phyloP scores from a whole-genome alignment of 2,113 vertebrate genomes.

The Acrocephalus arundinaceus region DNA sequence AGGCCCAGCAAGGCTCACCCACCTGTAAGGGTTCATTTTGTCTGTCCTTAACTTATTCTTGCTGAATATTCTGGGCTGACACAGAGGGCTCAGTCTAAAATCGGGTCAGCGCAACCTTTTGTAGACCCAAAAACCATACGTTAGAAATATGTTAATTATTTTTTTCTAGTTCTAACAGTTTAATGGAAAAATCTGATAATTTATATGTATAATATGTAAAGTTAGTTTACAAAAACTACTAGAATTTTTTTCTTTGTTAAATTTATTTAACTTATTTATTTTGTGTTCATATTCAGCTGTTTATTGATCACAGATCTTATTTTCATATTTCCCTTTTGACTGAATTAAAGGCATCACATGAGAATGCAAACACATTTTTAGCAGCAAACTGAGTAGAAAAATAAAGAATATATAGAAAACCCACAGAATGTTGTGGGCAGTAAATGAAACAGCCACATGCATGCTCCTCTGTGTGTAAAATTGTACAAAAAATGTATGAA shows the following conservation, averaged over 20 bases:
- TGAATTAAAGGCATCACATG: conserved; percentile 46
- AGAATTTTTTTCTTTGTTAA: conserved; percentile 55
- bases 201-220: conserved; percentile 81
- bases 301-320: conserved; percentile 63
- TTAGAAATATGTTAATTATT: conserved; percentile 71
- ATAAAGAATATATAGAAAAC: neutral
- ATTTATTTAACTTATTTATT: conserved; percentile 83
- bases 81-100: conserved; percentile 59
- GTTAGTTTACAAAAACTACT: conserved; percentile 70
- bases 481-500: neutral
- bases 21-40: conserved; percentile 1
- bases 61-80: conserved; percentile 43
- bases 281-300: conserved; percentile 69
- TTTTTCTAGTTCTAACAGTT: conserved; percentile 63
- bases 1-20: conserved; percentile 44
- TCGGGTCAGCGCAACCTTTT: neutral
- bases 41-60: conserved; percentile 67
- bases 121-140: conserved; percentile 58
- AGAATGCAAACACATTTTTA: conserved; percentile 35
- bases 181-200: conserved; percentile 74
- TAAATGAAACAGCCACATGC: neutral
- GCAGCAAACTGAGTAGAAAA: conserved; percentile 4
- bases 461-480: neutral
- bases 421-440: neutral
- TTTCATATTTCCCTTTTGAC: conserved; percentile 70